These are phyloP conservation scores for Centroberyx gerrardi DNA, from an alignment of 2,797 vertebrate species.

Conservation along the genomic window DNA sequence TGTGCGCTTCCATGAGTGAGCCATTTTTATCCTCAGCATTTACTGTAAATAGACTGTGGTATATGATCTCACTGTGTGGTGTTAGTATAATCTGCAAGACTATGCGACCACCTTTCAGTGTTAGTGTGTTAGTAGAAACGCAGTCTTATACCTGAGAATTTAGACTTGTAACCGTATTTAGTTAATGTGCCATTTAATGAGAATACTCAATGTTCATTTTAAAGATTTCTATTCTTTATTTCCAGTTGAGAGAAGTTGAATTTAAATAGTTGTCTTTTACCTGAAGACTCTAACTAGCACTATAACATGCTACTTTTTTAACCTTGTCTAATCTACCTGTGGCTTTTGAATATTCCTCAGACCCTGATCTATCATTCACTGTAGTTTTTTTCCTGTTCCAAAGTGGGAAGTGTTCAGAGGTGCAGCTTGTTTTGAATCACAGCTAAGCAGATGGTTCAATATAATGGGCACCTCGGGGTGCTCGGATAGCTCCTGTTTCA, in stretches of 20 bases:
- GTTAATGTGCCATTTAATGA: constrained; percentile 18
- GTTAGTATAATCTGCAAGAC: constrained; percentile 25
- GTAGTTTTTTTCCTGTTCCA: not conserved
- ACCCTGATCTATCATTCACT: constrained; percentile 6
- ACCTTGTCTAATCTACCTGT: not conserved
- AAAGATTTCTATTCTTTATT: not conserved
- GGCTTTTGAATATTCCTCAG: constrained; percentile 26
- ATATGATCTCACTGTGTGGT: constrained; percentile 36
- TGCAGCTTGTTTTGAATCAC: constrained; percentile 16
- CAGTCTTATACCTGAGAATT: not conserved
- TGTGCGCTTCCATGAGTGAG: constrained; percentile 49
- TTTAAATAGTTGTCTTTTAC: not conserved
- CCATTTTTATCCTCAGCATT: constrained; percentile 53
- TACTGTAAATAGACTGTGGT: constrained; percentile 57
- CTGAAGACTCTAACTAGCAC: not conserved
- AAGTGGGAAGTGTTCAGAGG: not conserved
- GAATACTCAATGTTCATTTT: not conserved
- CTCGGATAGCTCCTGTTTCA: constrained; percentile 26
- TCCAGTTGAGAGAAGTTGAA: not conserved
- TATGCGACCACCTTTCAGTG: constrained; percentile 12
- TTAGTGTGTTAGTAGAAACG: constrained; percentile 14
- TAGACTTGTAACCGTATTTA: not conserved
- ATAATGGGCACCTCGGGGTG: constrained; percentile 11
- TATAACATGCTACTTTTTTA: constrained; percentile 35
- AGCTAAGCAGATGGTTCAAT: constrained; percentile 33